Percentiles rank a stretch among this genome's conserved stretches.
These are phyloP conservation scores for human DNA, from an alignment of 2,113 vertebrate species.

Conservation along the genomic window DNA sequence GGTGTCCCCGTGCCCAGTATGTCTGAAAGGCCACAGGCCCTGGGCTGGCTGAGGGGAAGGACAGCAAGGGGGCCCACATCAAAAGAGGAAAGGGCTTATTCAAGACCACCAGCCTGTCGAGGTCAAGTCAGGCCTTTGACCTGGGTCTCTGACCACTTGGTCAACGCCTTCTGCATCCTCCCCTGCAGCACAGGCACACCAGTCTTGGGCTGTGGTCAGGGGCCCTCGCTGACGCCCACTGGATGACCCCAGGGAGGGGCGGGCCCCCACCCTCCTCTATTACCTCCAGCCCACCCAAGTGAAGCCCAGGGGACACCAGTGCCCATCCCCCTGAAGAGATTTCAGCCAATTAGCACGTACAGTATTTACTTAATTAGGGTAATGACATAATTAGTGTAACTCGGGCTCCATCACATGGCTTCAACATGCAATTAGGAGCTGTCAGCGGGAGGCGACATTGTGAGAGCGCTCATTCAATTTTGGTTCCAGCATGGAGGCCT, in stretches of 20 bases:
- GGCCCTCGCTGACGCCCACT: not conserved
- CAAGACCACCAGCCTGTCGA: not conserved
- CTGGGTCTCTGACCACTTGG: not conserved
- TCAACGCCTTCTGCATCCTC: not conserved
- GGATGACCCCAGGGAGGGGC: not conserved
- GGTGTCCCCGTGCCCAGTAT: not conserved
- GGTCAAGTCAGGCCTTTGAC: not conserved
- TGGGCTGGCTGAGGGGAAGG: not conserved
- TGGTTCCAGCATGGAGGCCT: constrained; percentile 51
- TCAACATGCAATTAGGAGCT: constrained; percentile 76
- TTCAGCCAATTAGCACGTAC: constrained; percentile 76
- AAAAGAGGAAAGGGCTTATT: not conserved
- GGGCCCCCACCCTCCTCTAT: not conserved
- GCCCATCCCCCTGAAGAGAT: constrained; percentile 49
- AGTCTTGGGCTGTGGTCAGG: not conserved
- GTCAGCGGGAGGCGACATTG: constrained; percentile 70
- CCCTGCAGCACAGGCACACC: not conserved
- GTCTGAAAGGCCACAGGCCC: not conserved
- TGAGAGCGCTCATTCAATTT: constrained; percentile 70
- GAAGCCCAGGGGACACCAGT: not conserved
- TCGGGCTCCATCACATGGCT: constrained; percentile 72
- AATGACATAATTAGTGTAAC: constrained; percentile 80
- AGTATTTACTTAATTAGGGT: constrained; percentile 80
- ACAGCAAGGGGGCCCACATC: not conserved
- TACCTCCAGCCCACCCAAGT: not conserved